Base-by-base conservation (phyloP, 2,113 vertebrate species). In the Atlantisia rogersi region DNA sequence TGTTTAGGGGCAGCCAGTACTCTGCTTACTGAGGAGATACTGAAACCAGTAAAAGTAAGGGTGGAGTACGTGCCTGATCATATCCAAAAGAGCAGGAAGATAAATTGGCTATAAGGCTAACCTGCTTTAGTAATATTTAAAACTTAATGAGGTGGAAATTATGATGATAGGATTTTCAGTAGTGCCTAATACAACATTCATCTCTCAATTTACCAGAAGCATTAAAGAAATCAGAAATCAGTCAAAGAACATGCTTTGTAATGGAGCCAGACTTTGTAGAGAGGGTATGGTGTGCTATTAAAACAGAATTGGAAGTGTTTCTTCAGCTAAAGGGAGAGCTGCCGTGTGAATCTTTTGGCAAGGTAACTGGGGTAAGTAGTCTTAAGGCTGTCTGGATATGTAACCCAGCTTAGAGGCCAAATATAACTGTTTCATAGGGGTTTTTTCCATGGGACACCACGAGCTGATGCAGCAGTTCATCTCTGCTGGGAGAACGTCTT, bases 41-140 rank as follows among this genome's bases (percentile, higher is more conserved):
- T 88, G 86, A 93, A 86, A 95, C 89, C 24, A 82, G 77, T 92
- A 89, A 87, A 94, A 95, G 94, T 95, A 15, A 84, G 91, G 93
- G 93, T 71, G 83, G 93, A 89, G 91, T 63, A 42, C 24, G 1
- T 9, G 12, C 74, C 64, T 68, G 69, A 79, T 94, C 44, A 2
- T 86, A 86, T 82, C 74, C 62, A 35, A 77, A 90, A 85, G 67
- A 85, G 63, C 67, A 80, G 85, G 81, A 82, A 77, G 93, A 40
- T 85, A 40, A 90, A 88, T 79, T 87, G 68, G 60, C 65, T 87
- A 0, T 65, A 40, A 89, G 88, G 15, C 81, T 56, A 75, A 84
- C 64, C 39, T 71, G 42, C 77, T 86, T 67, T 80, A 90, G 14
- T 77, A 73, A 44, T 91, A 65, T 62, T 84, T 71, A 76, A 64